Base-by-base conservation (phyloP, 2,888 invertebrate genomes). In the Parnassius glacialis region DNA sequence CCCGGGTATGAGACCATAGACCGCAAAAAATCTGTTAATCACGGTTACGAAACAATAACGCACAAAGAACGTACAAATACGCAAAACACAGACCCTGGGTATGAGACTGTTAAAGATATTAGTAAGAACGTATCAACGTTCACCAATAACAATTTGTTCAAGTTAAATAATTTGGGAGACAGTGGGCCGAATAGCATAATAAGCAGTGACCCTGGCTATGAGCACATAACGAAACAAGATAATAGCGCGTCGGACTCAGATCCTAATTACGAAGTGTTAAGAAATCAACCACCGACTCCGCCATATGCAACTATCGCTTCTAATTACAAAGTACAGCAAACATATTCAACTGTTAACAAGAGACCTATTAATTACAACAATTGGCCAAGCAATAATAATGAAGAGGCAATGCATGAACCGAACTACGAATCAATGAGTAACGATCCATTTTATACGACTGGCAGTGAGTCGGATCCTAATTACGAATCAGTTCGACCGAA, bases 241-340 rank as follows among this genome's bases (percentile, higher is more conserved):
- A 87, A 87, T 70, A 85, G 87, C 67, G 92, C 92, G 7, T 93
- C 93, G 0, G 94, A 94, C 70, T 93, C 93, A 3, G 96, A 96
- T 85, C 95, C 96, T 0, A 96, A 96, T 79, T 97, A 97, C 79
- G 96, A 97, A 84, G 94, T 95, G 67, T 81, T 96, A 54, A 92
- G 94, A 65, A 93, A 93, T 25, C 93, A 93, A 69, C 92, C 88
- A 1, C 83, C 90, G 0, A 90, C 87, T 3, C 91, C 89, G 59
- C 92, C 88, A 9, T 91, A 92, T 67, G 91, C 92, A 0, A 90
- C 91, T 1, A 90, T 91, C 62, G 82, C 88, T 2, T 84, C 92
- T 0, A 83, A 83, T 65, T 91, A 84, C 68, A 87, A 85, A 79
- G 75, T 77, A 68, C 91, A 80, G 76, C 89, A 92, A 0, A 92